Evolutionary conservation across 1,140 invertebrate species (phyloP).

Genomic region (Drosophila ogumai): DNA sequence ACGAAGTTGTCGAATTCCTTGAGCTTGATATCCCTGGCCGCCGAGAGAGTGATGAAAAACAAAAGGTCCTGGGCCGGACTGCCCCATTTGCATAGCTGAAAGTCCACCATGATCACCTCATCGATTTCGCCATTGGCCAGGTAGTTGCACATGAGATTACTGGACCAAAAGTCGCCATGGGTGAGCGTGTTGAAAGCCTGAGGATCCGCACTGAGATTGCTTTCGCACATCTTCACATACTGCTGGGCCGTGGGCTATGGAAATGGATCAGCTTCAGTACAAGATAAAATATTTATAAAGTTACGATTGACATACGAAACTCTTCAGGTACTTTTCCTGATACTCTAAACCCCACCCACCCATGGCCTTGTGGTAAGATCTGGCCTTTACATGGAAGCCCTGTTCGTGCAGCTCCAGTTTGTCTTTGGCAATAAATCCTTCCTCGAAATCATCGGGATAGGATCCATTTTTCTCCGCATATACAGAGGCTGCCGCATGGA

Average conservation of each 20-base stretch:
- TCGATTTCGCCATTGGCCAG: conserved; percentile 52
- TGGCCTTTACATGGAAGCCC: conserved; percentile 13
- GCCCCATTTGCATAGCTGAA: conserved; percentile 79
- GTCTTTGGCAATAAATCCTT: conserved; percentile 46
- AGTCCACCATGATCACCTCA: conserved; percentile 83
- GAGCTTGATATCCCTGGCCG: conserved; percentile 52
- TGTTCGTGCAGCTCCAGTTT: not conserved
- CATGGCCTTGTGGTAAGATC: conserved; percentile 54
- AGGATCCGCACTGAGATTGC: conserved; percentile 55
- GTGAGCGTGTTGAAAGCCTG: conserved; percentile 87
- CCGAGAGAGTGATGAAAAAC: conserved; percentile 76
- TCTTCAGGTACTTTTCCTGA: conserved; percentile 59
- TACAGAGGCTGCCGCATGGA: conserved; percentile 86
- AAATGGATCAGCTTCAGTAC: not conserved
- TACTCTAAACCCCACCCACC: conserved; percentile 55
- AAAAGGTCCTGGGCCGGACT: conserved; percentile 83
- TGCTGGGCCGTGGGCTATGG: conserved; percentile 53
- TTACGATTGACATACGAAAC: conserved; percentile 48
- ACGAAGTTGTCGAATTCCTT: conserved; percentile 71
- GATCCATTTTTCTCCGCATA: conserved; percentile 56
- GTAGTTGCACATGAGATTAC: conserved; percentile 85
- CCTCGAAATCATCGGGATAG: conserved; percentile 41
- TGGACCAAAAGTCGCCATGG: conserved; percentile 87
- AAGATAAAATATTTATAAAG: not conserved
- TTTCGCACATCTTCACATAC: conserved; percentile 32